A percentile compares a stretch with the other conserved stretches of the same genome.
Evolutionary conservation across 2,797 vertebrate genomes (phyloP).

Genomic region (Austrolebias charrua): DNA sequence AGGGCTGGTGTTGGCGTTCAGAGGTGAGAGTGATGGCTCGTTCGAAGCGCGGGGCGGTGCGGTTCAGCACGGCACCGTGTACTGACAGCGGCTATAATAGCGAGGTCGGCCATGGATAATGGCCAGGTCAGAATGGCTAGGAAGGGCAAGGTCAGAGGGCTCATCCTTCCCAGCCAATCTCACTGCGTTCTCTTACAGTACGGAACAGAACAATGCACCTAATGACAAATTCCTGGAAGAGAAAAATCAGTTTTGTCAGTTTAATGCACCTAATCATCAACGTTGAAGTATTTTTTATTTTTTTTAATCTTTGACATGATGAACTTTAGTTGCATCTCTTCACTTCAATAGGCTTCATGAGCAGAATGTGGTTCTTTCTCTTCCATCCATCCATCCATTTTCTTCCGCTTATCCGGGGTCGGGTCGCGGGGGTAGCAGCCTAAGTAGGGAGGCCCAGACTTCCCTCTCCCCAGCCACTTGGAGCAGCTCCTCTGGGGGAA

Average conservation of each 20-base stretch:
- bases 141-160: slow-evolving; percentile 66
- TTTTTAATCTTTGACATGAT: slow-evolving; percentile 24
- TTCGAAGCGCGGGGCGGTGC: slow-evolving; percentile 33
- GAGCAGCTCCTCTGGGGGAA: too few species aligned
- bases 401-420: too few species aligned
- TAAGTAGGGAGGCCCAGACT: too few species aligned
- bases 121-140: slow-evolving; percentile 62
- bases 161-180: slow-evolving; percentile 59
- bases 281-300: slow-evolving; percentile 12
- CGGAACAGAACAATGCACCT: slow-evolving; percentile 47
- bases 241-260: background rate
- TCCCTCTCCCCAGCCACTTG: too few species aligned
- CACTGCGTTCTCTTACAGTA: slow-evolving; percentile 21
- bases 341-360: slow-evolving; percentile 32
- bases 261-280: slow-evolving; percentile 7
- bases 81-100: slow-evolving; percentile 58
- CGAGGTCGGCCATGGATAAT: slow-evolving; percentile 67
- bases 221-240: slow-evolving; percentile 35
- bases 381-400: too few species aligned
- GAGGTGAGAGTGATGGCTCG: slow-evolving; percentile 52
- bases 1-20: slow-evolving; percentile 30
- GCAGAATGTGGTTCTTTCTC: slow-evolving; percentile 45
- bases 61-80: slow-evolving; percentile 36
- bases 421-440: too few species aligned
- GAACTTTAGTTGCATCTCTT: slow-evolving; percentile 12